phyloP scores from a whole-genome alignment of 2,113 vertebrate species.

The Oxyura jamaicensis region DNA sequence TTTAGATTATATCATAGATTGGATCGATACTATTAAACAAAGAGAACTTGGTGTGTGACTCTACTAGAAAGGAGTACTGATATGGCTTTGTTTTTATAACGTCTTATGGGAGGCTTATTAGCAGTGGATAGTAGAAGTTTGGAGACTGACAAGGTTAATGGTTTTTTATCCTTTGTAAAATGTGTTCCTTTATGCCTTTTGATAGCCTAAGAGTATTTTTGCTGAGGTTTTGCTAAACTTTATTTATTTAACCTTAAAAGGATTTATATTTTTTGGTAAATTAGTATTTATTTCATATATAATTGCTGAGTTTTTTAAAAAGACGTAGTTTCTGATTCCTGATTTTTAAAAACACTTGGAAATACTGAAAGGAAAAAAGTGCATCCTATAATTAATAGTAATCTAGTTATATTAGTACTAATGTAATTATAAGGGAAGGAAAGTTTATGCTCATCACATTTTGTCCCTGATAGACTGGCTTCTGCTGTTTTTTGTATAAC shows the following conservation, averaged over 20 bases:
- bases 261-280: not conserved
- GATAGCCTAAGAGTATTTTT: not conserved
- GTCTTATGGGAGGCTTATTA: not conserved
- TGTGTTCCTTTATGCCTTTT: too few relatives aligned
- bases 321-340: not conserved
- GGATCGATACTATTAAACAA: not conserved
- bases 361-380: not conserved
- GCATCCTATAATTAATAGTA: not conserved
- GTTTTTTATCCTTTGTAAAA: too few relatives aligned
- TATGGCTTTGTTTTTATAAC: not conserved
- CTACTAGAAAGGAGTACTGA: not conserved
- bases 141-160: not conserved
- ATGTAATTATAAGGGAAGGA: not conserved
- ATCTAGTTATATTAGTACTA: not conserved
- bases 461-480: not conserved
- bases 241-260: not conserved
- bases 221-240: not conserved
- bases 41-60: not conserved
- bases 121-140: not conserved
- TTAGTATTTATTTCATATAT: not conserved
- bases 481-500: not conserved
- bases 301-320: not conserved
- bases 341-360: not conserved
- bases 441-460: not conserved
- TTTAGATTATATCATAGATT: not conserved